These are phyloP conservation scores for Seira ritae DNA, from an alignment of 2,888 invertebrate species.

Conservation along the genomic window DNA sequence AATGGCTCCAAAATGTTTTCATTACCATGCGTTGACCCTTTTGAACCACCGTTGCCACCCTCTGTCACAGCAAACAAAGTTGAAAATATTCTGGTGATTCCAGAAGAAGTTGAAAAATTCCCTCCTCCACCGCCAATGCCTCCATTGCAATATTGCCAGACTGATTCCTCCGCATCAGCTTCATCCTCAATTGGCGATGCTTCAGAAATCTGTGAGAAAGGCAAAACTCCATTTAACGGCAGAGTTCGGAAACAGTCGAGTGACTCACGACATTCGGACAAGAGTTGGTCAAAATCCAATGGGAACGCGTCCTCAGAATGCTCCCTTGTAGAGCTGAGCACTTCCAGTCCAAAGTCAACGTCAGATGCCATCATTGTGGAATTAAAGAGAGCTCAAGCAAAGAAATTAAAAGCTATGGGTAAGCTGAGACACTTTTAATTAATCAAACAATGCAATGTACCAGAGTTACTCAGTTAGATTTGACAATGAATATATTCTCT, in stretches of 20 bases:
- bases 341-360: conserved; percentile 34
- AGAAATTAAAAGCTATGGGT: conserved; percentile 37
- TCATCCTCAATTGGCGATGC: conserved; percentile 27
- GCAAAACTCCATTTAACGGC: conserved; percentile 14
- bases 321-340: conserved; percentile 31
- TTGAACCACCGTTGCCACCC: conserved; percentile 37
- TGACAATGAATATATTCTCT: too few species aligned
- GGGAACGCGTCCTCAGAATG: conserved; percentile 42
- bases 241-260: too few species aligned
- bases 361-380: conserved; percentile 54
- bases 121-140: conserved; percentile 39
- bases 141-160: conserved; percentile 42
- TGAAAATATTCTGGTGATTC: too few species aligned
- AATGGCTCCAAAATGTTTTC: background rate
- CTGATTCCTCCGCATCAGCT: conserved; percentile 22
- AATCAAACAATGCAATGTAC: too few species aligned
- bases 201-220: conserved; percentile 21
- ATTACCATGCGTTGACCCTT: conserved; percentile 13
- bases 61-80: too few species aligned
- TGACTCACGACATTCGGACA: background rate
- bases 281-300: conserved; percentile 9
- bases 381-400: conserved; percentile 47
- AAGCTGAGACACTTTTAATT: background rate
- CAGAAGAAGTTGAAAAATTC: too few species aligned
- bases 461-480: too few species aligned